Base-by-base conservation (phyloP, 2,797 vertebrate genomes). In the Chaenodraco wilsoni region DNA sequence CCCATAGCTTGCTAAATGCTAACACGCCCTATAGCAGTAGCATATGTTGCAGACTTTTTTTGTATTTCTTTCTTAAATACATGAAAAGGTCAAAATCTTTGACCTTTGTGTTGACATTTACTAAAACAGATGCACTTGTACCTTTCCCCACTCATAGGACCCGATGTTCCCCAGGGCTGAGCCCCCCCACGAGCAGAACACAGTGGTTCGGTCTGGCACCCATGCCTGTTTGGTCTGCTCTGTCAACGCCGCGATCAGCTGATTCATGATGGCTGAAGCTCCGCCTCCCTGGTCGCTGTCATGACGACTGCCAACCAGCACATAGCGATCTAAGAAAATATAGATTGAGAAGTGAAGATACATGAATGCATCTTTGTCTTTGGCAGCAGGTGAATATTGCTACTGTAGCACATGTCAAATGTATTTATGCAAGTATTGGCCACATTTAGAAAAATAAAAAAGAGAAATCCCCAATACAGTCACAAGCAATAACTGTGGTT, bases 131-230 rank as follows among this genome's bases (percentile, higher is more conserved):
- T 21, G 64, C 1, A 66, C 52, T 56, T 17, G 7, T 82, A 99
- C 97, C 97, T 98, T 96, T 71, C 95, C 96, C 97, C 97, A 99
- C 89, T 98, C 96, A 19, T 95, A 97, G 58, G 97, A 98, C 70
- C 97, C 97, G 3, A 98, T 89, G 78, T 96, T 97, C 33, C 97
- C 97, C 59, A 95, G 89, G 0, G 92, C 87, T 0, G 96, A 95
- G 71, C 96, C 97, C 84, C 96, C 97, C 96, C 96, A 97, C 0
- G 97, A 98, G 85, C 96, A 97, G 85, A 98, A 98, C 82, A 97
- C 78, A 44, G 96, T 91, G 60, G 96, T 97, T 4, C 97, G 93
- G 67, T 96, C 95, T 0, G 96, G 96, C 65, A 95, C 94, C 97
- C 96, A 98, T 65, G 96, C 96, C 67, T 46, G 92, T 65, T 92